These are phyloP conservation scores for Dinomys branickii DNA, from an alignment of 2,113 vertebrate species.

Conservation along the genomic window DNA sequence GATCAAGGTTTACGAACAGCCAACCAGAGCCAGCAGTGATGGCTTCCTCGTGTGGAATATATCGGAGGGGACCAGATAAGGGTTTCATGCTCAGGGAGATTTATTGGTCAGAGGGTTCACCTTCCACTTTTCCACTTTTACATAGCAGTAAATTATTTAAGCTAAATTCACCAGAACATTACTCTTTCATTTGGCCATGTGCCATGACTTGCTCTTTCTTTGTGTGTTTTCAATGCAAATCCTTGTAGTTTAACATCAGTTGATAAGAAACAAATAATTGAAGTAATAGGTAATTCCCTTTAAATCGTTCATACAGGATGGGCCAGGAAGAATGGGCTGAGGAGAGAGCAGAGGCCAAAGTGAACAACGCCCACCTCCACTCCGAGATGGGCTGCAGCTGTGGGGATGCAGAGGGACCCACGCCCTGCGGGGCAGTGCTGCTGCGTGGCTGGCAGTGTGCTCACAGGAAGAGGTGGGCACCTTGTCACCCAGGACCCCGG, in stretches of 20 bases:
- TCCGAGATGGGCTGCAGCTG: slow-evolving; percentile 55
- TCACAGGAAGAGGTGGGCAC: neutral
- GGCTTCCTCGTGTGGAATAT: slow-evolving; percentile 95
- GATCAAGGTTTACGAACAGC: slow-evolving; percentile 98
- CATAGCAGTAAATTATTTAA: slow-evolving; percentile 95
- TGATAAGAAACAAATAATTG: slow-evolving; percentile 94
- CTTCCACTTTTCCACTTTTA: slow-evolving; percentile 90
- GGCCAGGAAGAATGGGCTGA: slow-evolving; percentile 75
- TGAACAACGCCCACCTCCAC: slow-evolving; percentile 61
- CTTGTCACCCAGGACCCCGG: neutral
- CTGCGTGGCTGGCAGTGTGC: neutral
- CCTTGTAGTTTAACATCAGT: slow-evolving; percentile 95
- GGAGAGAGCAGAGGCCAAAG: slow-evolving; percentile 70
- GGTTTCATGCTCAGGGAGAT: slow-evolving; percentile 94
- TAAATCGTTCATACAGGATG: slow-evolving; percentile 82
- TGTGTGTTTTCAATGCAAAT: slow-evolving; percentile 93
- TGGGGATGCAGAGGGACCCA: neutral
- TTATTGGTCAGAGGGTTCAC: slow-evolving; percentile 97
- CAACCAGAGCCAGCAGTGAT: slow-evolving; percentile 93
- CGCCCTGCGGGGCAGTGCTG: neutral
- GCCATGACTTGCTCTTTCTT: slow-evolving; percentile 94
- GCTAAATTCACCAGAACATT: slow-evolving; percentile 97
- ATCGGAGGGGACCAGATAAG: slow-evolving; percentile 99
- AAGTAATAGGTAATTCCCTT: slow-evolving; percentile 89
- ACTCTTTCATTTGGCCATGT: slow-evolving; percentile 93